Evolutionary conservation across 1,140 invertebrate species (phyloP).

Genomic region (Rhagoletis zephyria): DNA sequence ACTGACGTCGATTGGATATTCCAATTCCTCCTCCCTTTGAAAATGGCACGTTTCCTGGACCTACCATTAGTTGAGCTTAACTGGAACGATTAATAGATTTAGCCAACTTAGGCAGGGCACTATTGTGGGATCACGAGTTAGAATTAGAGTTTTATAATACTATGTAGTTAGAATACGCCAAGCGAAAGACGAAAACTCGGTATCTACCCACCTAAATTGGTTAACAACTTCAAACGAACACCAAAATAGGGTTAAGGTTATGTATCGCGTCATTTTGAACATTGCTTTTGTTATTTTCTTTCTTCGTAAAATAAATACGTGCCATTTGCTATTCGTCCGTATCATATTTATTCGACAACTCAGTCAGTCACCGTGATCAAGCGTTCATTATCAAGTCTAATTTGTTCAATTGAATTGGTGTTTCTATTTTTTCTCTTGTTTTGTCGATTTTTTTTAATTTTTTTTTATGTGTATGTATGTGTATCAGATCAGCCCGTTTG

Average conservation of each 20-base stretch:
- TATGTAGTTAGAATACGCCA: too few relatives aligned
- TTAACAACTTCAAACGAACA: too few relatives aligned
- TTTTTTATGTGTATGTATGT: background rate
- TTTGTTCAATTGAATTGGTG: constrained; percentile 2
- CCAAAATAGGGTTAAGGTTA: constrained; percentile 1
- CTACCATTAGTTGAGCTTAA: too few relatives aligned
- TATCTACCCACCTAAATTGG: too few relatives aligned
- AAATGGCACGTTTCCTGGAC: too few relatives aligned
- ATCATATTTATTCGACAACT: background rate
- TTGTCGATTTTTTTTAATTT: background rate
- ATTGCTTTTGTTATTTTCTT: background rate
- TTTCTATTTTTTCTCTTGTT: background rate
- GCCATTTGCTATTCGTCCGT: background rate
- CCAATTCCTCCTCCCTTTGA: too few relatives aligned
- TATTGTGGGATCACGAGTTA: too few relatives aligned
- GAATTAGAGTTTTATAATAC: too few relatives aligned
- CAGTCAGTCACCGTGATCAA: background rate
- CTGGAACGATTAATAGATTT: too few relatives aligned
- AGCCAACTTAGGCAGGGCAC: too few relatives aligned
- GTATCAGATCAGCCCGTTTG: background rate
- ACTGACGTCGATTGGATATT: too few relatives aligned
- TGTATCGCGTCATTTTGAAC: background rate
- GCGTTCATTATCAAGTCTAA: constrained; percentile 36
- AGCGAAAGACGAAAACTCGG: too few relatives aligned
- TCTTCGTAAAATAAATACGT: background rate